A percentile compares a stretch with the other conserved stretches of the same genome.
phyloP scores from a whole-genome alignment of 2,113 vertebrate genomes.

The Tragelaphus scriptus region DNA sequence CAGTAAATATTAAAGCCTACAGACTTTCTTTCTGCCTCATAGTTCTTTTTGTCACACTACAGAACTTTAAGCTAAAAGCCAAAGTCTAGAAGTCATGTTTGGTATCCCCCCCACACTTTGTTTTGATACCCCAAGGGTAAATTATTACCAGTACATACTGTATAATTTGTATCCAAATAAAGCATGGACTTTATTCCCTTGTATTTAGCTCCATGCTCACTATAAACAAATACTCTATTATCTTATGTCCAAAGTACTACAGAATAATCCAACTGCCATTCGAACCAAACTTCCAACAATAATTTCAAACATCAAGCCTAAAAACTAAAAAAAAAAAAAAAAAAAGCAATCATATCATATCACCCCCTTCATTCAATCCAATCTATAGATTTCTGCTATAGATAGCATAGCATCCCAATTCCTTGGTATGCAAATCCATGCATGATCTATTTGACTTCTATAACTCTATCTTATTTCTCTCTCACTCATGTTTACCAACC shows the following conservation, averaged over 20 bases:
- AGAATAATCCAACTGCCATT: neutral
- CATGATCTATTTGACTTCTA: neutral
- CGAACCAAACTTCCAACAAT: neutral
- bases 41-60: neutral
- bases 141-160: neutral
- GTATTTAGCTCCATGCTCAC: neutral
- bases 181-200: neutral
- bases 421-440: neutral
- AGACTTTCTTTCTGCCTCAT: neutral
- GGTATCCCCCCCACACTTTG: neutral
- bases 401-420: neutral
- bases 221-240: neutral
- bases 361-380: fast-evolving
- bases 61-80: neutral
- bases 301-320: neutral
- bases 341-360: neutral
- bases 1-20: neutral
- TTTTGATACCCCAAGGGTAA: neutral
- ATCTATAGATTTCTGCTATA: neutral
- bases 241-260: neutral
- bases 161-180: neutral
- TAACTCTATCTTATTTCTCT: neutral
- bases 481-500: neutral
- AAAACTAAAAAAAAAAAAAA: neutral
- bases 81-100: neutral